Evolutionary conservation across 2,888 invertebrate genomes (phyloP), one percentile per base, ranked within the genome.

Genomic region (Thecocarcelia acutangulata): DNA sequence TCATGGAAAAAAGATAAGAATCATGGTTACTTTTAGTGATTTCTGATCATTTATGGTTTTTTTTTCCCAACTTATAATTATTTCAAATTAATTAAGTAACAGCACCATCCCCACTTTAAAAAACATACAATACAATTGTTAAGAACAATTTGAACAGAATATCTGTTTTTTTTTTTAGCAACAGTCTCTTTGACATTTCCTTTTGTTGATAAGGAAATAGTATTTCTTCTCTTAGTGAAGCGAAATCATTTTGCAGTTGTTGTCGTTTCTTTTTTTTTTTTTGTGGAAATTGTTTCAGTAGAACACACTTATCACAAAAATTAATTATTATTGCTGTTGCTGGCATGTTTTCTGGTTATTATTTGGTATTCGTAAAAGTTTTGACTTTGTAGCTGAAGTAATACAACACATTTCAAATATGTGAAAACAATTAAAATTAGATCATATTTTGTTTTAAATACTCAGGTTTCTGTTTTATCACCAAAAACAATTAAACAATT

Each of bases 121-220:
- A 64, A 40, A 33, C 33, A 3, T 61, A 19, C 44, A 17, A 54
- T 21, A 33, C 42, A 42, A 40, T 12, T 61, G 19, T 42, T 52
- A 28, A 40, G 33, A 48, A 48, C 63, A 48, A 63, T 54, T 58
- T 17, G 13, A 61, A 42, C 15, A 17, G 58, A 58, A 37, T 13
- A 28, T 56, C 9, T 56, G 1, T 8, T 33, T 8, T 8, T 3
- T 46, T 44, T 52, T 63, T 54, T 12, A 70, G 70, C 61, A 76
- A 64, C 80, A 83, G 76, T 80, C 80, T 80, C 63, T 69, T 61
- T 69, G 58, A 83, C 83, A 83, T 83, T 83, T 83, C 83, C 83
- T 79, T 78, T 82, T 64, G 58, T 17, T 58, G 83, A 83, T 83
- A 83, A 83, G 83, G 24, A 82, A 82, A 50, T 70, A 69, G 46